Evolutionary conservation across 2,888 invertebrate species (phyloP), one percentile per base, ranked within the genome.

Genomic region (Helobdella robusta): DNA sequence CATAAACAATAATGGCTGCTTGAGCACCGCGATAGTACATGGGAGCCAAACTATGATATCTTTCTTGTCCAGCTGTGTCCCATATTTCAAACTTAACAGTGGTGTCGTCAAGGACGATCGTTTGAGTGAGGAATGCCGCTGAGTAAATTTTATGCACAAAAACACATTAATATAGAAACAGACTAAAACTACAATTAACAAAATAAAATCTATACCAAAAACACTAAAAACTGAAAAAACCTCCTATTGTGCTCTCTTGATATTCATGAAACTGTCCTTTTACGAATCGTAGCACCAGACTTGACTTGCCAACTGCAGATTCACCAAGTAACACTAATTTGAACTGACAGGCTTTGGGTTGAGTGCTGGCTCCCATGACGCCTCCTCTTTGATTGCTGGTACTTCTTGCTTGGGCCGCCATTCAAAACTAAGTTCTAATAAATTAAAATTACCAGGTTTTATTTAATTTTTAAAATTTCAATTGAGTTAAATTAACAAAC

Each of bases 211-310:
- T 3, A 35, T 5, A 6, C 15, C 2, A 11, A 23, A 28, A 20
- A 2, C 34, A n/a, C n/a, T n/a, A n/a, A n/a, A 44, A 61, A 2
- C 20, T 18, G 11, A 44, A n/a, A n/a, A 3, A 5, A 72, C 71
- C 80, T 72, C 83, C 83, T 70, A 83, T 99, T 78, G 98, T 99
- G 84, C 97, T 97, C 84, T 99, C 98, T 83, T 98, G 98, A 81
- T 94, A 99, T 83, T 99, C 98, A 83, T 99, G 98, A 83, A 99
- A 99, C 84, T 99, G 98, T 73, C 98, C 98, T 84, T 99, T 99
- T 74, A 98, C 98, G 84, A 98, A 98, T 79, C 98, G 87, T 78
- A 99, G 85, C 73, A 98, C 98, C 80, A 98, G 85, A 82, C 95
- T 97, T 66, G 97, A 98, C 84, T 99, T 98, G 73, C 98, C 98